These are phyloP conservation scores for Tetraneura akinire DNA, from an alignment of 1,140 invertebrate species.

Conservation along the genomic window DNA sequence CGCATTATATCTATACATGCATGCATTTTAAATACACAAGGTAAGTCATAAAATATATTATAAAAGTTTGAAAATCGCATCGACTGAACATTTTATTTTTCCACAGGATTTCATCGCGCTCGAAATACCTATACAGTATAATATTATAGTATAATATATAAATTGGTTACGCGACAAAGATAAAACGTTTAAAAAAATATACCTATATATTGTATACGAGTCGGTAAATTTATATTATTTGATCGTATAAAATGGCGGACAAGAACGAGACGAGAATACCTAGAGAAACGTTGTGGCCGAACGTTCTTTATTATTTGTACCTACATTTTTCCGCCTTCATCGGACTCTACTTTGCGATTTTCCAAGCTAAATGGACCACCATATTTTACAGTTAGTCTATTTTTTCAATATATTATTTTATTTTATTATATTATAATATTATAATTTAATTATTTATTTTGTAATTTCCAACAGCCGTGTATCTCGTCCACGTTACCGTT, in stretches of 20 bases:
- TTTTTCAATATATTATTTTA: conserved; percentile 2
- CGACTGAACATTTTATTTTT: no score
- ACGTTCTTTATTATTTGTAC: conserved; percentile 69
- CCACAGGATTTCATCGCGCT: background rate
- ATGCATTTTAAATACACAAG: background rate
- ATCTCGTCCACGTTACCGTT: conserved; percentile 65
- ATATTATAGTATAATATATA: no score
- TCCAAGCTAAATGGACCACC: conserved; percentile 66
- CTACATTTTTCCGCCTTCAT: conserved; percentile 67
- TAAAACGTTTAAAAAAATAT: no score
- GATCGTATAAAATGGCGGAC: background rate
- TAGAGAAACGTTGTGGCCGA: conserved; percentile 67
- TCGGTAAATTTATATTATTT: background rate
- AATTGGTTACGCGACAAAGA: no score
- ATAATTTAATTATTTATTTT: conserved; percentile 20
- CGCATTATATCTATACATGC: no score
- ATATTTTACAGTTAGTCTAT: conserved; percentile 66
- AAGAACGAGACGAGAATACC: conserved; percentile 24
- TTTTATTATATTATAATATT: background rate
- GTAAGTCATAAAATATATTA: conserved; percentile 8
- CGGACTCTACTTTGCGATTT: conserved; percentile 64
- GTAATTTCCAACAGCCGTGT: conserved; percentile 61
- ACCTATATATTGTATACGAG: background rate
- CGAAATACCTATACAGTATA: no score
- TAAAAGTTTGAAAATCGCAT: no score